Evolutionary conservation across 2,113 vertebrate species (phyloP), one percentile per base, ranked within the genome.

Genomic region (Sporophila hypoxantha): DNA sequence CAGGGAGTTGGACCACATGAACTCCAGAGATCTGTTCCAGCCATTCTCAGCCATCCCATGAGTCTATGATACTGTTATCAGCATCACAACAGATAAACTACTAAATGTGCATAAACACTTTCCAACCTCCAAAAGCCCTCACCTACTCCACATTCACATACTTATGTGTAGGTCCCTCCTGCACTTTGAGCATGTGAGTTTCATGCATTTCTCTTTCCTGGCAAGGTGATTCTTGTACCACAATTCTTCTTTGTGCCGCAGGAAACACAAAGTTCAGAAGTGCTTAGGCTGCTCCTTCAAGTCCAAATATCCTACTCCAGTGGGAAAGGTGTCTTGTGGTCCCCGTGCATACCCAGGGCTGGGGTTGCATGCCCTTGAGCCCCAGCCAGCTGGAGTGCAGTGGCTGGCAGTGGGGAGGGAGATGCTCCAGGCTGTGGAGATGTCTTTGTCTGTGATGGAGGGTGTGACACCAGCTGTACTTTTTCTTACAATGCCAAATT

Each of bases 271-370:
- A 23, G 36, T 29, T 80, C n/a, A 39, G 21, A 25, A 41, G 42
- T 19, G 5, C 17, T 17, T n/a, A 46, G 22, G 41, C 29, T 66
- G 16, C 34, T 60, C 12, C 3, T 2, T 27, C 6, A 46, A 32
- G 25, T 22, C 30, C 29, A 9, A 10, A 8, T 5, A 22, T 34
- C 20, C 29, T 21, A 16, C 11, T n/a, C 4, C 6, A 29, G n/a
- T 15, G 13, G 29, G 1, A 76, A 42, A 76, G 10, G 6, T 30
- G 20, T 25, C 0, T 0, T 32, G 6, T 10, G 29, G 27, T 59
- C 8, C 36, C 18, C 56, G 44, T 29, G n/a, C n/a, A 52, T 10
- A 29, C 11, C 25, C 27, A 37, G 22, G 26, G 14, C 26, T 52
- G 23, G 32, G 37, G 10, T 15, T 59, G 23, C n/a, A 59, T 5